phyloP scores from a whole-genome alignment of 2,113 vertebrate species.

The Holacanthus passer region DNA sequence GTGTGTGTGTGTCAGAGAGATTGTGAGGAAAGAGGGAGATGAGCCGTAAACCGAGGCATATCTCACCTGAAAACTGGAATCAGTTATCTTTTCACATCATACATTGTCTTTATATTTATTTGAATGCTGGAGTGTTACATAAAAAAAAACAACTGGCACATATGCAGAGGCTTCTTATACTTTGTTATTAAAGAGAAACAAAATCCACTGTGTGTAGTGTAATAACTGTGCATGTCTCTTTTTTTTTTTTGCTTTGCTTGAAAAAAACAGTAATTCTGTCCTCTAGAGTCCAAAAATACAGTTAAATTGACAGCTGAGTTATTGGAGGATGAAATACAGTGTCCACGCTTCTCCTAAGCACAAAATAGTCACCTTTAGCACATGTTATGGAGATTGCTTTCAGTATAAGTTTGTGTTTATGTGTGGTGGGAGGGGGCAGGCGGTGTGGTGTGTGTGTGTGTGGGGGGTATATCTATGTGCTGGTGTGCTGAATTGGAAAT shows the following conservation, averaged over 20 bases:
- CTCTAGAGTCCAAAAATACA: neutral
- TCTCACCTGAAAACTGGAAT: constrained; percentile 1
- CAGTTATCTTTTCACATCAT: neutral
- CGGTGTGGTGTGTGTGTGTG: neutral
- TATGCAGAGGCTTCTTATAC: neutral
- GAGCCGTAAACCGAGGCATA: constrained; percentile 19
- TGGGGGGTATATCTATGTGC: constrained; percentile 24
- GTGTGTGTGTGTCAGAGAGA: constrained; percentile 7
- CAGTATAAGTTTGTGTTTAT: constrained; percentile 31
- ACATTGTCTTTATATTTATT: neutral
- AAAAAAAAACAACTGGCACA: neutral
- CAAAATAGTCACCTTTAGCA: constrained; percentile 16
- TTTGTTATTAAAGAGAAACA: neutral
- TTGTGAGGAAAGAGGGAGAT: constrained; percentile 16
- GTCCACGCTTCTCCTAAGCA: neutral
- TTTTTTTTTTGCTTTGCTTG: neutral
- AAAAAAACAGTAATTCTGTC: neutral
- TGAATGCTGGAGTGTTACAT: neutral
- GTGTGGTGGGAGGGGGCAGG: constrained; percentile 25
- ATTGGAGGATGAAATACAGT: neutral
- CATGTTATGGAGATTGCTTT: neutral
- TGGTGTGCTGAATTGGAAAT: constrained; percentile 64
- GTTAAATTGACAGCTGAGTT: neutral
- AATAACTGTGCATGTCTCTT: neutral
- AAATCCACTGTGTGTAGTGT: neutral